Evolutionary conservation across 2,888 invertebrate species (phyloP).

Genomic region (Sinotaia quadrata): DNA sequence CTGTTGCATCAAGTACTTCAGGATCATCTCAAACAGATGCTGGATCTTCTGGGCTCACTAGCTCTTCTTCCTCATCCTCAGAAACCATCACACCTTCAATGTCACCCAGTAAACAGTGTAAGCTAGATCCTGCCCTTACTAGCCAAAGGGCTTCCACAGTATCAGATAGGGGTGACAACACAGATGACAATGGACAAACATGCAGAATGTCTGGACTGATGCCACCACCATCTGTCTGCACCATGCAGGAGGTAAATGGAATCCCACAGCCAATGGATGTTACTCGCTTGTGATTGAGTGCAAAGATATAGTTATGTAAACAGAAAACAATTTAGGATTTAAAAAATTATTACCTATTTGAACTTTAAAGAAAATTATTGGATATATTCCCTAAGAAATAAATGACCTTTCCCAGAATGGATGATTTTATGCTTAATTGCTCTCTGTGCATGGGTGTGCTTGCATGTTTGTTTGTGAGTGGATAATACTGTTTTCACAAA

Average conservation of each 20-base stretch:
- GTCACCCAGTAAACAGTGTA: conserved; percentile 1
- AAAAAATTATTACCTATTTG: too few relatives aligned
- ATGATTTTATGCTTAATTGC: too few relatives aligned
- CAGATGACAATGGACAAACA: conserved; percentile 14
- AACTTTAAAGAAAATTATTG: too few relatives aligned
- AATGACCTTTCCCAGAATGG: too few relatives aligned
- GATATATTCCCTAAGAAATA: too few relatives aligned
- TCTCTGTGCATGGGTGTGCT: too few relatives aligned
- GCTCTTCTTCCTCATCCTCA: conserved; percentile 14
- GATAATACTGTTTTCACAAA: too few relatives aligned
- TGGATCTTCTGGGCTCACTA: background rate
- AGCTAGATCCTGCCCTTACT: background rate
- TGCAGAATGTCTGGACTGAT: background rate
- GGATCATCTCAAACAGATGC: too few relatives aligned
- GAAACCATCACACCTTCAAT: conserved; percentile 19
- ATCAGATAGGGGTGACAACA: conserved; percentile 28
- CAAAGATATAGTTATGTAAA: too few relatives aligned
- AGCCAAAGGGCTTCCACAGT: background rate
- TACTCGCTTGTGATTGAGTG: conserved; percentile 9
- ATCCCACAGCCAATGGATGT: conserved; percentile 29
- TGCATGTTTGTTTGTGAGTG: too few relatives aligned
- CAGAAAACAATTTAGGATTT: too few relatives aligned
- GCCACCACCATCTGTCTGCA: background rate
- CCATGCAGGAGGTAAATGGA: conserved; percentile 23
- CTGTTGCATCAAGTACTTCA: background rate